phyloP scores from a whole-genome alignment of 2,113 vertebrate species.

The Eurypyga helias region DNA sequence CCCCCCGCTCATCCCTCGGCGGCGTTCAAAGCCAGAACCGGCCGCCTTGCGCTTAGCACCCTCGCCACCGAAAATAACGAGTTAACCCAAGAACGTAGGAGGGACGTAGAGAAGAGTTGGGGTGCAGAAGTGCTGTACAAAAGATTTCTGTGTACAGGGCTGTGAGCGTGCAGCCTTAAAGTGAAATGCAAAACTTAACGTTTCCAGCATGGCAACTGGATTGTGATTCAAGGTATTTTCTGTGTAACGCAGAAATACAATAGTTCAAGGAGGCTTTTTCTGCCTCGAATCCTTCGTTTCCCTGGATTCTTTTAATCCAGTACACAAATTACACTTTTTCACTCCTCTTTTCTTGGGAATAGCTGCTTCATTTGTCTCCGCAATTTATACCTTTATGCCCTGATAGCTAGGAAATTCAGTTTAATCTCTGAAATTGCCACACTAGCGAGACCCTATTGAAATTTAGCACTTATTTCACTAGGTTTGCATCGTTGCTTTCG shows the following conservation, averaged over 20 bases:
- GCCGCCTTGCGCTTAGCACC: neutral
- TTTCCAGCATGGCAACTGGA: conserved; percentile 57
- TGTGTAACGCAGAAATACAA: neutral
- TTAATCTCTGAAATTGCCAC: neutral
- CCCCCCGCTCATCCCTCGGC: neutral
- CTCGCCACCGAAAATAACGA: conserved; percentile 51
- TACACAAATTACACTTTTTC: neutral
- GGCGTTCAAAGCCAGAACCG: neutral
- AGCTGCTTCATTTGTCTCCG: neutral
- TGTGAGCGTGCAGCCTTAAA: conserved; percentile 58
- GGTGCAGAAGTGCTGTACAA: conserved; percentile 67
- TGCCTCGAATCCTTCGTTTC: neutral
- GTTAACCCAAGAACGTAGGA: conserved; percentile 64
- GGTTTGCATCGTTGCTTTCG: neutral
- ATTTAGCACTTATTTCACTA: neutral
- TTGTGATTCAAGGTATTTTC: conserved; percentile 59
- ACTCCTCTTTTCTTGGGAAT: neutral
- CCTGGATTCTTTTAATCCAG: neutral
- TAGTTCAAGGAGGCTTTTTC: neutral
- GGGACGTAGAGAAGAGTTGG: conserved; percentile 62
- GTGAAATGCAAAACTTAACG: conserved; percentile 61
- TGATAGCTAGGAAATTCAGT: neutral
- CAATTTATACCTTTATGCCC: neutral
- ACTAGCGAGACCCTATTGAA: neutral
- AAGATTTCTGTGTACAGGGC: conserved; percentile 64